Base-by-base conservation (phyloP, 2,113 vertebrate species). In the Petrocephalus zakoni region DNA sequence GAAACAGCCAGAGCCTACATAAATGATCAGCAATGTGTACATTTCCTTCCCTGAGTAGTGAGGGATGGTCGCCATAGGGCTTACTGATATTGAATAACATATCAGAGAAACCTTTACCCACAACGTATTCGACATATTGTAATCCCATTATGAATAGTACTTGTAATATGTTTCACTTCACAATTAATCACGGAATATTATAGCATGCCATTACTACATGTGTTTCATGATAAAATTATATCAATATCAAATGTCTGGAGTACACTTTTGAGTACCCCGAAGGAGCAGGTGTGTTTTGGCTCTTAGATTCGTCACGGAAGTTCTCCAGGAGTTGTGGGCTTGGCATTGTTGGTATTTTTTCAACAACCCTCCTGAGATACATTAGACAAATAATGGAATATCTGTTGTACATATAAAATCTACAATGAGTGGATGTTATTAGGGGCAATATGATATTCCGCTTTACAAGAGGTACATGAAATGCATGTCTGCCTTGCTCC, bases 101-200 rank as follows among this genome's bases (percentile, higher is more conserved):
- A 22, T 42, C 37, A 1, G 34, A 37, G 17, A 64, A n/a, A 64
- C 58, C 58, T 64, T 64, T 64, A 42, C 42, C 42, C 42, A 42
- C 19, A 64, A 19, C 81, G 49, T 42, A 19, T 83, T 83, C 42
- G 49, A 49, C 46, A 47, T 49, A 83, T 83, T 83, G n/a, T 83
- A n/a, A 49, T 49, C 19, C 52, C 52, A 29, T 86, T 86, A 55
- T 11, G 52, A 56, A 86, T 86, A 56, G 52, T 37, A 55, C 52
- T 25, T 52, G 25, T 37, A 86, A n/a, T 37, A 56, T 86, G 4
- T 34, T 19, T 15, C 52, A 55, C n/a, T 55, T 56, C 52, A 86
- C 49, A 86, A 86, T 37, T 86, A 86, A 86, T 34, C 84, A 53
- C 84, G 8, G n/a, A 85, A 85, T n/a, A 86, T 34, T 47, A 34